These are phyloP conservation scores for Sturnus vulgaris DNA, from an alignment of 2,113 vertebrate species.

Conservation along the genomic window DNA sequence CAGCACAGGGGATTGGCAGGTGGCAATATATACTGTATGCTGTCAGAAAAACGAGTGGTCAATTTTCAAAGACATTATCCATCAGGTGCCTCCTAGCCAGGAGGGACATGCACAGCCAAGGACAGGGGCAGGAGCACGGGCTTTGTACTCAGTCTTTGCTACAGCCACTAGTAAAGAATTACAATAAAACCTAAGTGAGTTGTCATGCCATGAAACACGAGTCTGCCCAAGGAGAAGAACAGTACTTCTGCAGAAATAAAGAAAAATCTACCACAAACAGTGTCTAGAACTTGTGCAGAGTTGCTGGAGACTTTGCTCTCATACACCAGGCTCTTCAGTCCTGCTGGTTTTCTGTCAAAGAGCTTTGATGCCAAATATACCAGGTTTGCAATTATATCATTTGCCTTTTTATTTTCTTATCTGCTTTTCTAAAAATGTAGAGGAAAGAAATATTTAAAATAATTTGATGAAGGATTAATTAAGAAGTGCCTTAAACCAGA, in stretches of 20 bases:
- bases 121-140: rapidly evolving
- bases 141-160: neutral
- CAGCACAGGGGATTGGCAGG: neutral
- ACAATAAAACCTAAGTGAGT: constrained; percentile 4
- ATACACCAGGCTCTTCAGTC: neutral
- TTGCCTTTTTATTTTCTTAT: neutral
- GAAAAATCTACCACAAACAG: neutral
- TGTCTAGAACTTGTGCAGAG: neutral
- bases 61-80: neutral
- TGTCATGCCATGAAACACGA: neutral
- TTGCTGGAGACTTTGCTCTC: neutral
- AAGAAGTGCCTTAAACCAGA: neutral
- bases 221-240: neutral
- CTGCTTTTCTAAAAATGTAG: neutral
- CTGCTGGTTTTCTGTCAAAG: neutral
- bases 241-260: neutral
- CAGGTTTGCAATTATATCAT: neutral
- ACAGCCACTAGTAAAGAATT: neutral
- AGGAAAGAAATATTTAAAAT: neutral
- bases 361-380: neutral
- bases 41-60: neutral
- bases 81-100: neutral
- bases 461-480: neutral
- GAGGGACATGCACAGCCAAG: rapidly evolving
- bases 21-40: neutral